Base-by-base conservation (phyloP, 2,113 vertebrate species). In the Vombatus ursinus region DNA sequence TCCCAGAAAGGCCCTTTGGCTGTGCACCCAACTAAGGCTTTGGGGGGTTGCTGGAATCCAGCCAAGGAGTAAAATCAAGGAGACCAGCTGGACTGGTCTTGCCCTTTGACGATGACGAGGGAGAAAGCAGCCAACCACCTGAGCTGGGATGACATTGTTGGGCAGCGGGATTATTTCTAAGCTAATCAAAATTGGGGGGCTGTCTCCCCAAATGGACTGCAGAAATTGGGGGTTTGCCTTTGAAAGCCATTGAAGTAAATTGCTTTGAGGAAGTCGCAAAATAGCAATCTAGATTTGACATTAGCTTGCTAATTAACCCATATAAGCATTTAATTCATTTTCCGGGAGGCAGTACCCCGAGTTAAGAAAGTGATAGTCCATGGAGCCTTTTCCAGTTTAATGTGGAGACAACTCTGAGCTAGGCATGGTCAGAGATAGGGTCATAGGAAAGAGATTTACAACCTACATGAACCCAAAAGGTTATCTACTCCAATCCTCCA, bases 11-110 rank as follows among this genome's bases (percentile, higher is more conserved):
- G 22, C n/a, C 52, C 37, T 53, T 92, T 61, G 48, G 95, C 96
- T 68, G 93, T 97, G 92, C 97, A 95, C 61, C 8, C 77, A 98
- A 97, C 97, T 95, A 95, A 97, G 54, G 94, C 97, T 97, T 52
- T 52, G 95, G 95, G 22, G 95, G 97, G 94, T 95, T 96, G 95
- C 96, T 97, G 95, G 92, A 97, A 97, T 94, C 90, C 94, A 97
- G 95, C 92, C 97, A 98, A 96, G 49, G 57, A 47, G 96, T 91
- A 95, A 97, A 97, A 49, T 95, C 95, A 96, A 94, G 94, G 94
- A 94, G 92, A 95, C 94, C 98, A 97, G 96, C 98, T 97, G 96
- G 95, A 77, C 77, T 95, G 1, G 57, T 90, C 94, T 96, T 92
- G 92, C 91, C 96, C 98, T 98, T 98, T 89, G 84, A 98, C 96